Conservation (phyloP, 1,140 invertebrate species). For the Bactericera cockerelli region DNA sequence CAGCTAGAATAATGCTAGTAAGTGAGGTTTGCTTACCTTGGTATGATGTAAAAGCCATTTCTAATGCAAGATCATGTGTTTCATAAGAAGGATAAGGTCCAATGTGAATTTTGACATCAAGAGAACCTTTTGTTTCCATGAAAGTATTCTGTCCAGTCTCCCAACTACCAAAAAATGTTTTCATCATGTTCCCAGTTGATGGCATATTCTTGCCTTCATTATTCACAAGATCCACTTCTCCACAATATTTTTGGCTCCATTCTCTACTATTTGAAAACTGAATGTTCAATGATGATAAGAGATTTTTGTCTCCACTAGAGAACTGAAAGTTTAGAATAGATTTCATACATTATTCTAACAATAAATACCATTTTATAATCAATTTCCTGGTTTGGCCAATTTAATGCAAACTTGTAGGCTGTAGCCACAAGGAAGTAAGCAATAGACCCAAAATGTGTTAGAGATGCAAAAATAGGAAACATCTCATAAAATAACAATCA, state of each 20-base stretch:
- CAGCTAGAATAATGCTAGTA: too few relatives aligned
- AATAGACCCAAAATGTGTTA: too few relatives aligned
- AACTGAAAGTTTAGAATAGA: neutral
- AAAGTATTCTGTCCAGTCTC: slow-evolving; percentile 12
- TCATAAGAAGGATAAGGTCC: slow-evolving; percentile 1
- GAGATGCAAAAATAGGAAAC: too few relatives aligned
- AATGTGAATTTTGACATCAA: slow-evolving; percentile 17
- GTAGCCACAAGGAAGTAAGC: too few relatives aligned
- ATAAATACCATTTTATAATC: too few relatives aligned
- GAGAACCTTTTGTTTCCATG: slow-evolving; percentile 12
- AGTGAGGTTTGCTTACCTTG: too few relatives aligned
- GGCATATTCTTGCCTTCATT: neutral
- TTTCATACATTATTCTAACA: too few relatives aligned
- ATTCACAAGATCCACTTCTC: slow-evolving; percentile 12
- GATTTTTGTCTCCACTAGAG: neutral
- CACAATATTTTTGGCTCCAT: slow-evolving; percentile 16
- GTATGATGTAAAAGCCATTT: slow-evolving; percentile 17
- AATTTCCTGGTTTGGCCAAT: too few relatives aligned
- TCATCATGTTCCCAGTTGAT: too few relatives aligned
- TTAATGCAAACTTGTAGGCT: too few relatives aligned
- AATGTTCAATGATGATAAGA: neutral
- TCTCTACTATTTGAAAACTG: neutral
- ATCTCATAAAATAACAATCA: too few relatives aligned
- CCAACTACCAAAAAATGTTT: too few relatives aligned
- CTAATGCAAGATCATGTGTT: slow-evolving; percentile 13